Conservation (phyloP, 2,113 vertebrate genomes). For the Actinemys pallida region DNA sequence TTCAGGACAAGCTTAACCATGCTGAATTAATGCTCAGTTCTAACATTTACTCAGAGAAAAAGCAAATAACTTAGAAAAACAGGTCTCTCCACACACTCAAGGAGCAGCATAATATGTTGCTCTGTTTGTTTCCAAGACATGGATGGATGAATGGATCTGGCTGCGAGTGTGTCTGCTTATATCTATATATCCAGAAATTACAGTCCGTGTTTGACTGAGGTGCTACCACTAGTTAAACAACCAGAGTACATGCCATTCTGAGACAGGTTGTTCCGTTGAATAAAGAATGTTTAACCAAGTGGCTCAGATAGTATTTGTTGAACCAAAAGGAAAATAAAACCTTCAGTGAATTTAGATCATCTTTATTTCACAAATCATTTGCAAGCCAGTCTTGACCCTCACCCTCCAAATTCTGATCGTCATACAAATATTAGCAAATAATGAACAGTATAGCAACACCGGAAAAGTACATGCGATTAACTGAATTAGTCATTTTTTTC, state of each 20-base stretch:
- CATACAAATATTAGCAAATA: not conserved
- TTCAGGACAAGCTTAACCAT: not conserved
- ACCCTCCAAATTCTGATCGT: not conserved
- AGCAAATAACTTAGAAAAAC: not conserved
- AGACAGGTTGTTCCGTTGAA: not conserved
- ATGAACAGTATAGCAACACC: not conserved
- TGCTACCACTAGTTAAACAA: not conserved
- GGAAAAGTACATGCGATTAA: not conserved
- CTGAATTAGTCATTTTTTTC: not conserved
- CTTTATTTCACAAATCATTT: not conserved
- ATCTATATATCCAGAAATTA: not conserved
- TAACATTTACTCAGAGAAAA: not conserved
- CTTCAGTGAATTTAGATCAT: not conserved
- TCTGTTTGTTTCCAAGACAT: not conserved
- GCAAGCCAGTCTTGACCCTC: not conserved
- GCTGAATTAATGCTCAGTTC: not conserved
- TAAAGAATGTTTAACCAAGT: not conserved
- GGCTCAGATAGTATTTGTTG: not conserved
- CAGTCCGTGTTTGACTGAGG: not conserved
- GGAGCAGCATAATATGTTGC: not conserved
- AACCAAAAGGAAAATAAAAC: not conserved
- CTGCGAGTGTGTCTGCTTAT: not conserved
- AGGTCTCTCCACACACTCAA: not conserved
- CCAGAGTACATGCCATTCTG: not conserved
- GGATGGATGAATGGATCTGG: not conserved